Evolutionary conservation across 2,113 vertebrate genomes (phyloP), one percentile per base, ranked within the genome.

Genomic region (Formicarius rufipectus): DNA sequence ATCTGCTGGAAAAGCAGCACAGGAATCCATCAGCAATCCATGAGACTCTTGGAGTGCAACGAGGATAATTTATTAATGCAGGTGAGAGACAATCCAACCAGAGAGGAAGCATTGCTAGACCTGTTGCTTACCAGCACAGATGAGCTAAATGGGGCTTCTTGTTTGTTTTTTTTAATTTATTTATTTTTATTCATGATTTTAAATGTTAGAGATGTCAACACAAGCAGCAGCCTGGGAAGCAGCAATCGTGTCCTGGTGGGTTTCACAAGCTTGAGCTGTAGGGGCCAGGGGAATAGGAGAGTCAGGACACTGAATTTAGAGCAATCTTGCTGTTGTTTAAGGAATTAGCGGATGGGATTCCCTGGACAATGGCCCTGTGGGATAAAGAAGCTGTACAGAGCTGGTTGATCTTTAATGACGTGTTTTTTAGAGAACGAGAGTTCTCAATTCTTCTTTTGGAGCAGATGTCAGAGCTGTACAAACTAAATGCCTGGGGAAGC

Each of bases 91-190:
- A 62, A 31, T 19, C 8, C 40, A 55, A 40, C 22, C n/a, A 59
- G 25, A 55, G 25, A 55, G 11, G 40, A 47, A 49, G n/a, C 21
- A 9, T 53, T 30, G 3, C 16, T 25, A 22, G 13, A 53, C 8
- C 13, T 60, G 8, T 15, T 68, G 13, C 20, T 53, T 27, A 25
- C 21, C 40, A 74, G 25, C 22, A 50, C 1, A 55, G 60, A 35
- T 45, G 20, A 66, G 42, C 18, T 47, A 63, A 84, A 63, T 8
- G 72, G 33, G n/a, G n/a, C n/a, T n/a, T n/a, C n/a, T n/a, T n/a
- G n/a, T n/a, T n/a, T n/a, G n/a, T n/a, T n/a, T 21, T 9, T 13
- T 19, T 59, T 10, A 6, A 9, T 45, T n/a, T n/a, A 1, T 12
- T 66, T 64, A 2, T 37, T 67, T 47, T 12, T 12, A 8, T 42